Evolutionary conservation across 2,113 vertebrate species (phyloP).

Genomic region (Agelaius phoeniceus): DNA sequence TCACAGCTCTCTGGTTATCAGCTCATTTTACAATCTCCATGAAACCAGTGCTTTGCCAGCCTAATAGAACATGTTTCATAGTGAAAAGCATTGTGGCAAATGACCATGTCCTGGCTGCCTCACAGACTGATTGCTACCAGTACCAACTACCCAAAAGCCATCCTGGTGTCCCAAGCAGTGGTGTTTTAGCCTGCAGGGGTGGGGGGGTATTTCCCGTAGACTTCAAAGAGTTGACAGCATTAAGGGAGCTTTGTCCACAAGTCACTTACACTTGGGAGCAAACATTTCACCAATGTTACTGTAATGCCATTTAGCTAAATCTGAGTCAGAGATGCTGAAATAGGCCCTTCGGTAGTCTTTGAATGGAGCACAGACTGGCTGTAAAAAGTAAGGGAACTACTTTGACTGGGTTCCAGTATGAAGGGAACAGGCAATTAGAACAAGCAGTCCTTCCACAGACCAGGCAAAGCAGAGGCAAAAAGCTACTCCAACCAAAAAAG

Average conservation of each 20-base stretch:
- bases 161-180: slow-evolving; percentile 7
- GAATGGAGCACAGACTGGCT: slow-evolving; percentile 82
- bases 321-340: slow-evolving; percentile 32
- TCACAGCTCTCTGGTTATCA: background rate
- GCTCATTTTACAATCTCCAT: background rate
- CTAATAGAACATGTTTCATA: background rate
- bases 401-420: slow-evolving; percentile 71
- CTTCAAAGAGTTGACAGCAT: background rate
- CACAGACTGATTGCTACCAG: background rate
- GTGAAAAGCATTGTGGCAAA: background rate
- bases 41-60: slow-evolving; percentile 25
- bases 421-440: slow-evolving; percentile 83
- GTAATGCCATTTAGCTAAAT: background rate
- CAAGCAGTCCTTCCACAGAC: slow-evolving; percentile 78
- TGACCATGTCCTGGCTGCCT: background rate
- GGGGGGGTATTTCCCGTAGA: background rate
- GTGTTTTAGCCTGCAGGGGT: background rate
- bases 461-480: slow-evolving; percentile 82
- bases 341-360: slow-evolving; percentile 84
- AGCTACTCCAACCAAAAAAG: slow-evolving; percentile 84
- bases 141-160: background rate
- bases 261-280: slow-evolving; percentile 15
- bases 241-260: slow-evolving; percentile 44
- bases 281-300: background rate
- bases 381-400: slow-evolving; percentile 74